These are phyloP conservation scores for Netelia fuscicornis DNA, from an alignment of 2,888 invertebrate genomes.

Conservation along the genomic window DNA sequence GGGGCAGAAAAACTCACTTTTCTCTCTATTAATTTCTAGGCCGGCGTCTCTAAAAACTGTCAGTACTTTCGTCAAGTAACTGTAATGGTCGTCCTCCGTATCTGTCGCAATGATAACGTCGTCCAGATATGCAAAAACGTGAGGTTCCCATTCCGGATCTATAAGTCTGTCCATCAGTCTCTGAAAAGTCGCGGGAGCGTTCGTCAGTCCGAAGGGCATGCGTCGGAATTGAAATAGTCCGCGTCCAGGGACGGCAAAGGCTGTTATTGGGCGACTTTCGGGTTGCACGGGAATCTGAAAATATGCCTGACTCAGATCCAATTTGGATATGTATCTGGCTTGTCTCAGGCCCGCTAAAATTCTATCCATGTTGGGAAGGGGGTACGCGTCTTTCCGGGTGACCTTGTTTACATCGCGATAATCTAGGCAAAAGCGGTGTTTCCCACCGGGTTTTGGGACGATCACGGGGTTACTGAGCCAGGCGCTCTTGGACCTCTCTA, in stretches of 20 bases:
- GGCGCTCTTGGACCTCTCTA: background rate
- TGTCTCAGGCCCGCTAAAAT: background rate
- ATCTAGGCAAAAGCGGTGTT: background rate
- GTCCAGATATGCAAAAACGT: background rate
- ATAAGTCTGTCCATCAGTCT: background rate
- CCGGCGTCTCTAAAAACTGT: background rate
- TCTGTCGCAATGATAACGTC: conserved; percentile 24
- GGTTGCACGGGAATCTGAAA: background rate
- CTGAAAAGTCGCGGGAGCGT: conserved; percentile 48
- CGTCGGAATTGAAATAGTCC: conserved; percentile 26
- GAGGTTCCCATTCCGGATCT: background rate
- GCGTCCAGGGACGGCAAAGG: conserved; percentile 10
- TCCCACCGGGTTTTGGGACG: background rate
- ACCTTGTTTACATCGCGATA: background rate
- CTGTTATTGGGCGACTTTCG: background rate
- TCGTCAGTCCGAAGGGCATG: conserved; percentile 50
- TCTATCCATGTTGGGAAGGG: background rate
- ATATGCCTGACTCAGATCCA: background rate
- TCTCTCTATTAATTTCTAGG: conserved; percentile 36
- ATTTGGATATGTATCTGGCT: background rate
- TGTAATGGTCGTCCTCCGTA: conserved; percentile 1
- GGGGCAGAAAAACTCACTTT: conserved; percentile 51
- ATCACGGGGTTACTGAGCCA: background rate
- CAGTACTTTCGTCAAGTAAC: background rate
- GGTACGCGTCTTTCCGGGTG: background rate